Conservation (phyloP, 2,797 vertebrate species). For the Mastacembelus armatus region DNA sequence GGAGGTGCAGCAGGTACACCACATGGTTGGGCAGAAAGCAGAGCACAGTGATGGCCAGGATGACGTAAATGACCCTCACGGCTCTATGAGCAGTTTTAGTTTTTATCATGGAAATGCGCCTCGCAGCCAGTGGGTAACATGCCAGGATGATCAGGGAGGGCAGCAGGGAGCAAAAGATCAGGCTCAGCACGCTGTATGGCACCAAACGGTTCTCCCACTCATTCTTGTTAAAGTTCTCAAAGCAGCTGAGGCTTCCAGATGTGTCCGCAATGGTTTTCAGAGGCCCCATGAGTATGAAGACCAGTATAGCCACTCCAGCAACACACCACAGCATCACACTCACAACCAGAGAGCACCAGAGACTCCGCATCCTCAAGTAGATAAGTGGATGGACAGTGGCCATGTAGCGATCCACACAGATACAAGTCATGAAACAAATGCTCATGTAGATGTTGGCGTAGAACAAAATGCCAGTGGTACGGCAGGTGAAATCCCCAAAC, state of each 20-base stretch:
- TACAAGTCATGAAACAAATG: conserved; percentile 86
- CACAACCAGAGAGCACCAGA: conserved; percentile 34
- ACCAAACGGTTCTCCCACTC: conserved; percentile 75
- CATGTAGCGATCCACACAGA: conserved; percentile 86
- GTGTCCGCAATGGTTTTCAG: conserved; percentile 11
- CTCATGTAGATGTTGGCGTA: conserved; percentile 86
- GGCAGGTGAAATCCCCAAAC: conserved; percentile 81
- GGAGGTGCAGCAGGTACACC: conserved; percentile 83
- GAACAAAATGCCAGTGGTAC: conserved; percentile 79
- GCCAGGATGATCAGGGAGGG: conserved; percentile 81
- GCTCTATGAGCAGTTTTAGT: conserved; percentile 69
- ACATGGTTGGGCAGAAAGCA: conserved; percentile 89
- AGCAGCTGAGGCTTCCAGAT: conserved; percentile 71
- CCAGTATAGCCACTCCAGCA: not conserved
- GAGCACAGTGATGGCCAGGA: conserved; percentile 83
- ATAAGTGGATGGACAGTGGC: conserved; percentile 83
- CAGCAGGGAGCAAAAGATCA: conserved; percentile 82
- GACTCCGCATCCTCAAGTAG: conserved; percentile 74
- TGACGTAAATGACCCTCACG: conserved; percentile 74
- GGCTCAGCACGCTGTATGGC: conserved; percentile 68
- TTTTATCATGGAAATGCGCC: conserved; percentile 68
- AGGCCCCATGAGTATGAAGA: conserved; percentile 78
- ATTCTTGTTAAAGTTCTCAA: conserved; percentile 78
- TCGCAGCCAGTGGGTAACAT: conserved; percentile 79
- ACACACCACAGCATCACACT: conserved; percentile 73